Percentiles rank a stretch among this genome's conserved stretches.
phyloP scores from a whole-genome alignment of 1,140 invertebrate genomes.

The Elysia chlorotica region DNA sequence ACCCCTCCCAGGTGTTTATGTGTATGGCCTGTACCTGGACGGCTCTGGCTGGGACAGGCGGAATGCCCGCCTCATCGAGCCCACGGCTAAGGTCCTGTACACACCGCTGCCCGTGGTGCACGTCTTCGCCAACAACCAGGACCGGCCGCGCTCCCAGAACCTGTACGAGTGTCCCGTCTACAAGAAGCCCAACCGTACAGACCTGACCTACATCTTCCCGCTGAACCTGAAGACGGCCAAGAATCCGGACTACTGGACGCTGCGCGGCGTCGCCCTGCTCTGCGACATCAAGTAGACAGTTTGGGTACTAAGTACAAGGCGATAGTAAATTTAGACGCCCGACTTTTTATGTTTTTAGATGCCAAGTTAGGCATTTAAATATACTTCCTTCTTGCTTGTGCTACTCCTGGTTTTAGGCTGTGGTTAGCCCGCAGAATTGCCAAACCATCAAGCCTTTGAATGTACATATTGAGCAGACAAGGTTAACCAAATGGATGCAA shows the following conservation, averaged over 20 bases:
- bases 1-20: constrained; percentile 61
- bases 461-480: not conserved
- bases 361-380: not conserved
- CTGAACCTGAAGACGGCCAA: constrained; percentile 81
- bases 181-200: constrained; percentile 89
- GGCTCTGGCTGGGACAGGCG: constrained; percentile 61
- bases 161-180: constrained; percentile 97
- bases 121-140: constrained; percentile 91
- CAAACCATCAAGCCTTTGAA: not conserved
- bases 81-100: constrained; percentile 60
- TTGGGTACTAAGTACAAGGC: not conserved
- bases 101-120: constrained; percentile 67
- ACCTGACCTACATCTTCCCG: constrained; percentile 93
- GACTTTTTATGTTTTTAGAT: not conserved
- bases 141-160: constrained; percentile 76
- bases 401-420: not conserved
- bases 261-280: constrained; percentile 89
- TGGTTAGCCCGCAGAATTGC: not conserved
- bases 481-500: too few species aligned
- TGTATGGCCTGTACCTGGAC: constrained; percentile 60
- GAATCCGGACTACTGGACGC: constrained; percentile 67
- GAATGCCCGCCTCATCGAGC: constrained; percentile 56
- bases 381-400: too few species aligned
- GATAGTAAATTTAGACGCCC: not conserved
- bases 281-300: constrained; percentile 90